Conservation (phyloP, 2,797 vertebrate genomes). For the Bufotes viridis region DNA sequence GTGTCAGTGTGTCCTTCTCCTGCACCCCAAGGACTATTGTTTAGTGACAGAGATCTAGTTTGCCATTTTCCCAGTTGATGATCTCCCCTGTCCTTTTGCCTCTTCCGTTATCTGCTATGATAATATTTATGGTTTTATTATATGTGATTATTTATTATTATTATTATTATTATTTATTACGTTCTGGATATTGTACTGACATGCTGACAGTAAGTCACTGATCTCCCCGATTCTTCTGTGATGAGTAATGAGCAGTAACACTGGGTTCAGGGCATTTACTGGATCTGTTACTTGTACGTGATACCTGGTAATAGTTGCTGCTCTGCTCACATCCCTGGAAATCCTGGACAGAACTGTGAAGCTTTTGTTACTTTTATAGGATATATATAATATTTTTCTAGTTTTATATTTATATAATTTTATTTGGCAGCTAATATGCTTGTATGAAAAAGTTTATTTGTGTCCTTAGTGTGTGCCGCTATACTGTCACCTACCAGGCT, state of each 20-base stretch:
- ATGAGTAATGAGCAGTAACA: not conserved
- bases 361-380: not conserved
- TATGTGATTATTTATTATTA: conserved; percentile 28
- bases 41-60: not conserved
- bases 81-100: not conserved
- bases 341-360: not conserved
- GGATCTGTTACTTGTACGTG: not conserved
- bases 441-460: not conserved
- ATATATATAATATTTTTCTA: not conserved
- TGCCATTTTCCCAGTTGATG: not conserved
- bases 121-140: conserved; percentile 4
- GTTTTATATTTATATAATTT: not conserved
- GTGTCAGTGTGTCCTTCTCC: not conserved
- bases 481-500: not conserved
- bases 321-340: not conserved
- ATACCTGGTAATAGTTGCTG: not conserved
- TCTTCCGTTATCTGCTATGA: conserved; percentile 12
- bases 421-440: not conserved
- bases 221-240: too few relatives aligned
- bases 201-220: not conserved
- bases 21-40: not conserved
- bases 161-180: conserved; percentile 37
- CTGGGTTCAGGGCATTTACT: not conserved
- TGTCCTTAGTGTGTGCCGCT: not conserved
- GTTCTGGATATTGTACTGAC: conserved; percentile 5